Evolutionary conservation across 2,888 invertebrate genomes (phyloP).

Genomic region (Antheraea yamamai): DNA sequence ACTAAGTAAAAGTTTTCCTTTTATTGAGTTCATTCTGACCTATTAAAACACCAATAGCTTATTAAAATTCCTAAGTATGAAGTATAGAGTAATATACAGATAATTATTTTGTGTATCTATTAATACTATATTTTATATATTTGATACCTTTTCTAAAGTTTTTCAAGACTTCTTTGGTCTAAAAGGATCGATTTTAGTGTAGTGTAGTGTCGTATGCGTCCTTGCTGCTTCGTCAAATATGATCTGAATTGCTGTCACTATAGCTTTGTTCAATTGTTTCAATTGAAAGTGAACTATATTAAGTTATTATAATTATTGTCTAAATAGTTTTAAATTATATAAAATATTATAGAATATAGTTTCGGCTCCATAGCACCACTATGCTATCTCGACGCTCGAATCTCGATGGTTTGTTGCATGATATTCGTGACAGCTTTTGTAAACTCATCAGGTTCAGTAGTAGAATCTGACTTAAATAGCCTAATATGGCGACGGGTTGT

Average conservation of each 20-base stretch:
- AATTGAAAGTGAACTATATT: background rate
- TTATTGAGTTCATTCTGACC: too few species aligned
- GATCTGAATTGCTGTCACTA: background rate
- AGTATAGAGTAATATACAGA: background rate
- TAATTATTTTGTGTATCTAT: background rate
- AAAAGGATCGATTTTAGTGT: background rate
- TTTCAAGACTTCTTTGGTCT: background rate
- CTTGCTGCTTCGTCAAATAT: background rate
- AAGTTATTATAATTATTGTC: constrained; percentile 25
- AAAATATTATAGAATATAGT: constrained; percentile 20
- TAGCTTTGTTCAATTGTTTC: background rate
- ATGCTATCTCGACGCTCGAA: constrained; percentile 74
- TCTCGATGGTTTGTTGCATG: constrained; percentile 59
- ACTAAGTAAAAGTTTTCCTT: too few species aligned
- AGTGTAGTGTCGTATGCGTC: background rate
- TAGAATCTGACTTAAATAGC: background rate
- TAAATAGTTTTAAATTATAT: background rate
- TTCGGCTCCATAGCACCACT: constrained; percentile 80
- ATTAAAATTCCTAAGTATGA: too few species aligned
- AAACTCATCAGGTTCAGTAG: background rate
- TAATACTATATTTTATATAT: background rate
- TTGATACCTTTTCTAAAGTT: background rate
- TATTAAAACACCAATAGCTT: too few species aligned
- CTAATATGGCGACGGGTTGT: background rate
- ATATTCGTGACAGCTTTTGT: constrained; percentile 13